These are phyloP conservation scores for Manacus vitellinus DNA, from an alignment of 2,113 vertebrate genomes.

Conservation along the genomic window DNA sequence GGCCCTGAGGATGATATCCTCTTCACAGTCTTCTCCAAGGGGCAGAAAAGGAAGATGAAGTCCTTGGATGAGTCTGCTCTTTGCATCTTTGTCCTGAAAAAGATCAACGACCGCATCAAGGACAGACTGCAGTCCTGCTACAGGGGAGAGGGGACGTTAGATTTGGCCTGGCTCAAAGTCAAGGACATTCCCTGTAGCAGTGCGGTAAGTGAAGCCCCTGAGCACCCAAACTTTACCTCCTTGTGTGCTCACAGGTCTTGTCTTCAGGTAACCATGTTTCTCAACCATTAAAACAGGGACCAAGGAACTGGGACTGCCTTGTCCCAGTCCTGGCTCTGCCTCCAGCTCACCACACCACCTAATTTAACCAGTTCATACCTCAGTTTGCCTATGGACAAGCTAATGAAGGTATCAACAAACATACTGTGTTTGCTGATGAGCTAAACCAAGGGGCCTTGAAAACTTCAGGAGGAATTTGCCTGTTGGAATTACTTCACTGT, in stretches of 20 bases:
- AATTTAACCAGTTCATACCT: not conserved
- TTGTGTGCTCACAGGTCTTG: rapidly evolving
- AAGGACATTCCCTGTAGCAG: slow-evolving; percentile 98
- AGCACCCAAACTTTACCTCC: not conserved
- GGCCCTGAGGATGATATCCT: slow-evolving; percentile 89
- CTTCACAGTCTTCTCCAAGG: slow-evolving; percentile 95
- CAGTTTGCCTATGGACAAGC: not conserved
- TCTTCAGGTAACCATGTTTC: not conserved
- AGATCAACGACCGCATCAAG: slow-evolving; percentile 96
- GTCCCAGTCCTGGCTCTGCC: not conserved
- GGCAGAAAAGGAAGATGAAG: slow-evolving; percentile 94
- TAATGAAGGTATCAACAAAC: not conserved
- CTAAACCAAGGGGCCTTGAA: not conserved
- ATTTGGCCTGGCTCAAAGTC: slow-evolving; percentile 98
- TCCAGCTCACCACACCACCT: not conserved
- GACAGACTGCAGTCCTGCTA: slow-evolving; percentile 97
- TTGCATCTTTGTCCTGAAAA: slow-evolving; percentile 92
- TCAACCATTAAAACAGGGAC: not conserved
- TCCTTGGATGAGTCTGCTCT: slow-evolving; percentile 92
- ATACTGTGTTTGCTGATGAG: not conserved
- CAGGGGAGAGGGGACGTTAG: slow-evolving; percentile 93
- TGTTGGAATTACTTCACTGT: not conserved
- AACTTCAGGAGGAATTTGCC: not conserved
- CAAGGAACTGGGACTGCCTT: not conserved
- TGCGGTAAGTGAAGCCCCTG: slow-evolving; percentile 83